Evolutionary conservation across 2,797 vertebrate species (phyloP).

Genomic region (Lagodon rhomboides): DNA sequence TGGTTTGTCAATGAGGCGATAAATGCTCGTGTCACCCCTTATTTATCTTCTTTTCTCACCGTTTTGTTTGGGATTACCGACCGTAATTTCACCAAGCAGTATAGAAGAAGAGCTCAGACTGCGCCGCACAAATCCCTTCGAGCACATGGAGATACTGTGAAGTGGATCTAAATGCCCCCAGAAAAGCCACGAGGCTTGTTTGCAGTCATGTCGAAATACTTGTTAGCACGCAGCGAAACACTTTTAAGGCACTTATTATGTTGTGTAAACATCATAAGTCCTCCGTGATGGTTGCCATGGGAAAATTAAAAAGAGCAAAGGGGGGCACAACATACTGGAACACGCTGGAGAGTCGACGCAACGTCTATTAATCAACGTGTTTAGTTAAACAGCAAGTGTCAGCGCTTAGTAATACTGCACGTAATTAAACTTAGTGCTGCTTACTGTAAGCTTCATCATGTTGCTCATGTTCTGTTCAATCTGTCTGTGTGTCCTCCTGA

Average conservation of each 20-base stretch:
- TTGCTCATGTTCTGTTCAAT: conserved; percentile 17
- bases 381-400: conserved; percentile 35
- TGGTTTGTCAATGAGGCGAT: conserved; percentile 8
- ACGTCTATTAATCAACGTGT: conserved; percentile 35
- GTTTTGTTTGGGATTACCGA: conserved; percentile 5
- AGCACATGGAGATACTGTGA: conserved; percentile 37
- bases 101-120: conserved; percentile 14
- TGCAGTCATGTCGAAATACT: conserved; percentile 60
- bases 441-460: conserved; percentile 15
- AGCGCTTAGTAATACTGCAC: conserved; percentile 8
- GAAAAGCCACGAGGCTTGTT: conserved; percentile 42
- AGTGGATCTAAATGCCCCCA: conserved; percentile 30
- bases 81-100: conserved; percentile 1
- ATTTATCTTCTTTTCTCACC: not conserved
- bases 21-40: not conserved
- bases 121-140: conserved; percentile 38
- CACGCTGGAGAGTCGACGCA: conserved; percentile 18
- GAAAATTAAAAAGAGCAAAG: conserved; percentile 44
- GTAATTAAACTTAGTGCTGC: conserved; percentile 23
- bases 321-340: conserved; percentile 26
- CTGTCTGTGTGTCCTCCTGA: conserved; percentile 3
- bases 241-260: conserved; percentile 62
- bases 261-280: conserved; percentile 62
- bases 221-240: conserved; percentile 51
- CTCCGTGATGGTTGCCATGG: conserved; percentile 58